These are phyloP conservation scores for Elgaria multicarinata DNA, from an alignment of 2,113 vertebrate species.

Conservation along the genomic window DNA sequence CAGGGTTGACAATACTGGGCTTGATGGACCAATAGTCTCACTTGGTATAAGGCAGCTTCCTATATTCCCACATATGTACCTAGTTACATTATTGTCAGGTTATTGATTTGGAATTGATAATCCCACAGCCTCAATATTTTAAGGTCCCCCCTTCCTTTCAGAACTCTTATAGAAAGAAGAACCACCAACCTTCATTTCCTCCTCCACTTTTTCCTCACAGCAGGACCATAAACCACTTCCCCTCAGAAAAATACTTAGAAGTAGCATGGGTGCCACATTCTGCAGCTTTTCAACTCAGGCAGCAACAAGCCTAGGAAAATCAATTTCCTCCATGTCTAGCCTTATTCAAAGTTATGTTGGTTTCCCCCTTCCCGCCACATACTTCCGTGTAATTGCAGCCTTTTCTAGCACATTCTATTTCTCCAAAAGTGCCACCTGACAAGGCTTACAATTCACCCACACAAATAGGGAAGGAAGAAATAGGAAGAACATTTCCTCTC, in stretches of 20 bases:
- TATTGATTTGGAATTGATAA: not conserved
- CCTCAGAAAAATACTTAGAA: not conserved
- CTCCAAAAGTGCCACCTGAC: not conserved
- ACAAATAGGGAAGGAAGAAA: not conserved
- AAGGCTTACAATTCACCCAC: not conserved
- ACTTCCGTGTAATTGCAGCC: not conserved
- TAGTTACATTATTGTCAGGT: not conserved
- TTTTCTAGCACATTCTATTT: not conserved
- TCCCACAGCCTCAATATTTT: not conserved
- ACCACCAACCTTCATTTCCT: not conserved
- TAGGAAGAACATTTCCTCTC: not conserved
- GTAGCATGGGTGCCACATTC: not conserved
- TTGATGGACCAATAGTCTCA: too few relatives aligned
- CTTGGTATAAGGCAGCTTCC: too few relatives aligned
- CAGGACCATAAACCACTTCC: not conserved
- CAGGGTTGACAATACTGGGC: too few relatives aligned
- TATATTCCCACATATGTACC: too few relatives aligned
- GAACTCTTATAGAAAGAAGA: not conserved
- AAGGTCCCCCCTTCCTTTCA: not conserved
- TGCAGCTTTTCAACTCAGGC: not conserved
- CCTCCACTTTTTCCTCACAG: not conserved
- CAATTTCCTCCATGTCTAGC: not conserved
- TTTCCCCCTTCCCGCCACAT: not conserved
- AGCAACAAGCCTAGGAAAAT: not conserved
- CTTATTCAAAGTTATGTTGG: not conserved